Percentiles rank a stretch among this genome's conserved stretches.
phyloP scores from a whole-genome alignment of 2,797 vertebrate species.

The Onychomys torridus region DNA sequence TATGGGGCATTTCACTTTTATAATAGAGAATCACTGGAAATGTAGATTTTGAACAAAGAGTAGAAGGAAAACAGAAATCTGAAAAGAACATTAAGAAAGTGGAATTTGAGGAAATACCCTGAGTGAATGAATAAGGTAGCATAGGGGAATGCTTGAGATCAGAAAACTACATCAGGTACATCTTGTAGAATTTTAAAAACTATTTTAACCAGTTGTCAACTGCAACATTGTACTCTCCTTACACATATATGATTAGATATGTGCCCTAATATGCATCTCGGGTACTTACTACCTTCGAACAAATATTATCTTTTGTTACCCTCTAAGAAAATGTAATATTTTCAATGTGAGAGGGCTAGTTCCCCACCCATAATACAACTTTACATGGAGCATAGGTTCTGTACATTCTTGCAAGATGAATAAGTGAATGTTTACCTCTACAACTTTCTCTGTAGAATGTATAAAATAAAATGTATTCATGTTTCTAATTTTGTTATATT shows the following conservation, averaged over 20 bases:
- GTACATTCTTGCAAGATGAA: neutral
- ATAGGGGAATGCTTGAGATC: neutral
- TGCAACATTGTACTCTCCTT: neutral
- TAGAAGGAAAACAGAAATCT: neutral
- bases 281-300: neutral
- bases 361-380: neutral
- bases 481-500: neutral
- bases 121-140: neutral
- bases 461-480: neutral
- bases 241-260: too few species aligned
- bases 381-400: neutral
- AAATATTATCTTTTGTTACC: neutral
- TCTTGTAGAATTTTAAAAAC: neutral
- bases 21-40: neutral
- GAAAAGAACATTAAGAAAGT: neutral
- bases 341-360: neutral
- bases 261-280: neutral
- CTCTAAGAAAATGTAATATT: neutral
- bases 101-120: neutral
- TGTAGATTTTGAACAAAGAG: neutral
- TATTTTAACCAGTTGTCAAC: neutral
- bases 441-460: neutral
- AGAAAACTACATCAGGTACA: neutral
- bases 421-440: neutral
- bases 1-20: neutral